Base-by-base conservation (phyloP, 2,888 invertebrate genomes). In the Leucophenga maculata region DNA sequence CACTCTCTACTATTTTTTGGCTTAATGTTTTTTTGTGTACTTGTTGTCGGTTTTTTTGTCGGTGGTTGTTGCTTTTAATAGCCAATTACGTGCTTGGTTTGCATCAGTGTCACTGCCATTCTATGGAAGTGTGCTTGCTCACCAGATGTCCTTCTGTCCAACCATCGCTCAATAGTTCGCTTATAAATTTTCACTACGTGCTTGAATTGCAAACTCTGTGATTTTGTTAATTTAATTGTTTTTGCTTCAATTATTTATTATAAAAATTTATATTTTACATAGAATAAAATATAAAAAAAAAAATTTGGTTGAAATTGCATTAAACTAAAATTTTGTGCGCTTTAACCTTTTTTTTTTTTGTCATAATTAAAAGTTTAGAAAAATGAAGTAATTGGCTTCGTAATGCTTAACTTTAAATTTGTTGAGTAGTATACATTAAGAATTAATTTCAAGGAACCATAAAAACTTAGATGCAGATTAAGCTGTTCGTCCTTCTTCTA, bases 61-160 rank as follows among this genome's bases (percentile, higher is more conserved):
- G 22, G 16, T 50, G 46, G 22, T 32, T 55, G 50, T 31, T 32
- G 67, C 60, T 59, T 76, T 78, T 82, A 81, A 81, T 82, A 75
- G 84, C 84, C 82, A 81, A 81, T 81, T 81, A 83, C 64, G 77
- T 71, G 73, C 67, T 72, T 73, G 73, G 74, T 73, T 76, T 76
- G 20, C 22, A 57, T 11, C 26, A 39, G 39, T 39, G 39, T 39
- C 39, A 39, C 39, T 39, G 3, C 14, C 13, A 22, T 57, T 57
- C 26, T 73, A 16, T 48, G 20, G 16, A 3, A 22, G 48, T 66
- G 46, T 60, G 59, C 54, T 64, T 60, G 48, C 68, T 26, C 55
- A 64, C 67, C 66, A 69, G 54, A 69, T 68, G 59, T 55, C 32
- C 32, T 16, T 18, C 8, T 59, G 20, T 31, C 18, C 1, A 44